These are phyloP conservation scores for Sturnus vulgaris DNA, from an alignment of 2,113 vertebrate species.

Conservation along the genomic window DNA sequence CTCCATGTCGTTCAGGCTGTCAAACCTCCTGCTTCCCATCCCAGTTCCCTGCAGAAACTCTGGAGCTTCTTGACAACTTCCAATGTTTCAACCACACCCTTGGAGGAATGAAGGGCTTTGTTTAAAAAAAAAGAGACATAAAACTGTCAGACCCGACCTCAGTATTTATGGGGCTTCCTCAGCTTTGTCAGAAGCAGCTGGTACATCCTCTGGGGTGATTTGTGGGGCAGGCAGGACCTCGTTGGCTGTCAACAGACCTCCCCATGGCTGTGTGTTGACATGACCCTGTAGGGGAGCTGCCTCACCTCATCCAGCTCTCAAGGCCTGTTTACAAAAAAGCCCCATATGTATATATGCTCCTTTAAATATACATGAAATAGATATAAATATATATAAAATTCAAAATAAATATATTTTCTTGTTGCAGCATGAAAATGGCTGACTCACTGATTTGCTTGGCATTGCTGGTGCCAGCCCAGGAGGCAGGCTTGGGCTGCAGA, in stretches of 20 bases:
- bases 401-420: background rate
- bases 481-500: background rate
- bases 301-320: background rate
- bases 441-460: accelerated
- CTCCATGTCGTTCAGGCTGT: background rate
- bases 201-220: background rate
- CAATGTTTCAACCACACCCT: background rate
- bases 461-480: background rate
- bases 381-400: background rate
- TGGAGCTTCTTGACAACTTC: background rate
- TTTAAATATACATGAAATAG: background rate
- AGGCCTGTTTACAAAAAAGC: background rate
- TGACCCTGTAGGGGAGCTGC: background rate
- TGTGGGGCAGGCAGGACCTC: background rate
- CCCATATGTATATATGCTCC: background rate
- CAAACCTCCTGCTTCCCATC: background rate
- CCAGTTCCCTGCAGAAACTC: background rate
- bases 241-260: background rate
- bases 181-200: background rate
- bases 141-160: background rate
- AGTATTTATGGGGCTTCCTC: background rate
- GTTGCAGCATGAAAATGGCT: background rate
- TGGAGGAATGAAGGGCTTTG: background rate
- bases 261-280: background rate
- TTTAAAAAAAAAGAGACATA: background rate